Base-by-base conservation (phyloP, 2,113 vertebrate genomes). In the Galemys pyrenaicus region DNA sequence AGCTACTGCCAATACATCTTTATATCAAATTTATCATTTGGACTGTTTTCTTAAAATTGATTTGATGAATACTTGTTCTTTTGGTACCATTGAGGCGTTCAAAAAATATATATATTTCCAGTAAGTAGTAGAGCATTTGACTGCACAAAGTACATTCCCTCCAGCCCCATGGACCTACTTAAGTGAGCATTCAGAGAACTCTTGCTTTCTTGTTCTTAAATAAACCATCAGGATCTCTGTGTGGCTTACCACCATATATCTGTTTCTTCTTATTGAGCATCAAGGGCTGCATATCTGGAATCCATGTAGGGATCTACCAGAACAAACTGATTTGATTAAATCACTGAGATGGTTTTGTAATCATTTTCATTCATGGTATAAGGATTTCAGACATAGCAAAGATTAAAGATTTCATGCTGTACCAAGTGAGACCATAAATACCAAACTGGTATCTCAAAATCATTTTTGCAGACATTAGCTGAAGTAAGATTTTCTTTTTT, bases 401-500 rank as follows among this genome's bases (percentile, higher is more conserved):
- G 41, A 87, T 46, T 70, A 79, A 94, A 67, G 87, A 84, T 62
- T 58, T 60, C 20, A 2, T 77, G 54, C 46, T 92, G 30, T 87
- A 87, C 9, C 62, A 78, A 49, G 44, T 89, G 70, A 89, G 41
- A 82, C 62, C 92, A 75, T 77, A 96, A 84, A 71, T 71, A 89
- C 51, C 39, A 80, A 71, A 81, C 35, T 90, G 75, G 35, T 88
- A 70, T 93, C 74, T 93, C 75, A 94, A 73, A 84, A 81, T 92
- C 91, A 39, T 78, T 44, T 81, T 82, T 88, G 37, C 73, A 93
- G 74, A 58, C 16, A 75, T 39, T 91, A 89, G 82, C 49, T 35
- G 16, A 80, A 92, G 19, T 92, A 78, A 89, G 71, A 75, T 95
- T 85, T 94, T 87, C 12, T 81, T 20, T 91, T 84, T 91, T 82